A percentile compares a stretch with the other conserved stretches of the same genome.
phyloP scores from a whole-genome alignment of 2,888 invertebrate species.

The Acrobeloides nanus region DNA sequence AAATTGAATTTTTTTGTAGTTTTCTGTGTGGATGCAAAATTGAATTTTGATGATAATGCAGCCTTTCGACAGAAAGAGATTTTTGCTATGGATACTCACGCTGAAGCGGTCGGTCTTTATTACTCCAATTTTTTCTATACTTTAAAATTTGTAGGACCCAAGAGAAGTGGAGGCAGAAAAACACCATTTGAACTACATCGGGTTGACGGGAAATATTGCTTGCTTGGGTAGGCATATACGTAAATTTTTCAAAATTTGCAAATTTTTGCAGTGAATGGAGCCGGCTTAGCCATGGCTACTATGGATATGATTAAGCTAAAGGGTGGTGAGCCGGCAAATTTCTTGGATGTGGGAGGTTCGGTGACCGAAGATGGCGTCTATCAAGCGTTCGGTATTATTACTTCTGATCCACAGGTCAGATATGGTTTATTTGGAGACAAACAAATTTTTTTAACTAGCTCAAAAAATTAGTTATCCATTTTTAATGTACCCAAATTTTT shows the following conservation, averaged over 20 bases:
- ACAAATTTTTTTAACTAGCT: background rate
- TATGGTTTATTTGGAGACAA: background rate
- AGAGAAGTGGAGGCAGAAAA: conserved; percentile 86
- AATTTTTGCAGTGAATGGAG: conserved; percentile 80
- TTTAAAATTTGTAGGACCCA: conserved; percentile 65
- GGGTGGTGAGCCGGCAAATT: conserved; percentile 94
- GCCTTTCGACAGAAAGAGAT: conserved; percentile 76
- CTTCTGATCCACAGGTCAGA: conserved; percentile 61
- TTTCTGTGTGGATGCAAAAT: conserved; percentile 93
- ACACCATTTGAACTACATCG: conserved; percentile 87
- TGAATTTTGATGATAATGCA: conserved; percentile 98
- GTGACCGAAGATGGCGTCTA: conserved; percentile 80
- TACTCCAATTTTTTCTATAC: background rate
- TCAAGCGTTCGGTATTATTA: conserved; percentile 82
- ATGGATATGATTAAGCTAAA: conserved; percentile 97
- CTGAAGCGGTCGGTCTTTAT: conserved; percentile 60
- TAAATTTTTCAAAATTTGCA: too few species aligned
- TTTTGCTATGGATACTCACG: conserved; percentile 77
- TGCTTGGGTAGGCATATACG: conserved; percentile 62
- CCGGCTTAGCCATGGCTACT: conserved; percentile 98
- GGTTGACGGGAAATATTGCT: conserved; percentile 94
- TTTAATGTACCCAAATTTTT: too few species aligned
- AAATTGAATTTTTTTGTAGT: conserved; percentile 59
- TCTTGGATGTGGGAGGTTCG: conserved; percentile 91
- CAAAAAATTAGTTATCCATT: too few species aligned